Conservation (phyloP, 2,797 vertebrate genomes). For the Tapirus indicus region DNA sequence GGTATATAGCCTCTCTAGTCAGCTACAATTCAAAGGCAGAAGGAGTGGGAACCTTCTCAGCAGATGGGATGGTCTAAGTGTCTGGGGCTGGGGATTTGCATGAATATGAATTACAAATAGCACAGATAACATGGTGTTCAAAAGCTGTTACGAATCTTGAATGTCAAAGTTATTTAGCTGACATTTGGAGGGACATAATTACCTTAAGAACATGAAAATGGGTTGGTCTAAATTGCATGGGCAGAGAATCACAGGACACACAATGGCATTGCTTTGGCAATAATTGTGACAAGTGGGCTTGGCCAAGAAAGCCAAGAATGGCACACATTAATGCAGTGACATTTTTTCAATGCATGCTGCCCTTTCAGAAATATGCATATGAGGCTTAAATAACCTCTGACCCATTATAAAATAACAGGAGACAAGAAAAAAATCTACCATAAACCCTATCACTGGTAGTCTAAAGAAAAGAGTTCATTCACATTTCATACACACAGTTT, state of each 20-base stretch:
- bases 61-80: conserved; percentile 61
- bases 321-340: conserved; percentile 83
- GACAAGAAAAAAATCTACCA: not conserved
- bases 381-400: conserved; percentile 77
- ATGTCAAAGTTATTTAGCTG: conserved; percentile 79
- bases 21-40: not conserved
- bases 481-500: conserved; percentile 3
- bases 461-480: conserved; percentile 55
- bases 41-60: conserved; percentile 67
- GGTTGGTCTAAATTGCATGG: conserved; percentile 74
- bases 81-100: conserved; percentile 64
- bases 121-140: conserved; percentile 75
- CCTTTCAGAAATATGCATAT: conserved; percentile 80
- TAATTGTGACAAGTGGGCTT: conserved; percentile 77
- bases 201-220: conserved; percentile 81
- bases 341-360: conserved; percentile 78
- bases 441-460: not conserved
- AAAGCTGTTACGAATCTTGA: conserved; percentile 81
- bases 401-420: conserved; percentile 72
- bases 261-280: conserved; percentile 76
- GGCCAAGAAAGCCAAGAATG: conserved; percentile 74
- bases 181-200: conserved; percentile 76
- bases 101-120: conserved; percentile 78
- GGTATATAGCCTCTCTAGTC: not conserved
- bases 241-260: conserved; percentile 76